These are phyloP conservation scores for Menidia beryllina DNA, from an alignment of 2,113 vertebrate genomes.

Conservation along the genomic window DNA sequence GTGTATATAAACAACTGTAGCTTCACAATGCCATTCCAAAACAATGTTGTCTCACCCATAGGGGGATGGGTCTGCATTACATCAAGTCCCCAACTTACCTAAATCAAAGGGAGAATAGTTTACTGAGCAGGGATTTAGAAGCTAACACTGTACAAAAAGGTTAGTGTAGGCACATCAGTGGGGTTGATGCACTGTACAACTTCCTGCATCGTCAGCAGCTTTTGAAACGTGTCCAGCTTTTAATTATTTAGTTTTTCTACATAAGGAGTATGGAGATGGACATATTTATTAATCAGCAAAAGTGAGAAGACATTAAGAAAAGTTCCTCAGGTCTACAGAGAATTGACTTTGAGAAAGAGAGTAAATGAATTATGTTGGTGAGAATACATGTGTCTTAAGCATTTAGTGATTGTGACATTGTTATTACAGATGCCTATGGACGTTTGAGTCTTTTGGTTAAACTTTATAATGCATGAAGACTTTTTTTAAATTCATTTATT, in stretches of 20 bases:
- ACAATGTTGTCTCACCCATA: conserved; percentile 57
- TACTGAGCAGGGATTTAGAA: conserved; percentile 68
- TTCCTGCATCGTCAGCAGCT: conserved; percentile 68
- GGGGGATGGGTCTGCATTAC: conserved; percentile 55
- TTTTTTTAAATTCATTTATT: conserved; percentile 46
- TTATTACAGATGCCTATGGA: conserved; percentile 77
- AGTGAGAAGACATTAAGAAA: conserved; percentile 61
- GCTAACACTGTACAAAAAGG: conserved; percentile 68
- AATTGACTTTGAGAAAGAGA: conserved; percentile 71
- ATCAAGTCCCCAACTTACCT: conserved; percentile 52
- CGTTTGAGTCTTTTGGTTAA: conserved; percentile 76
- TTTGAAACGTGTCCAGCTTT: conserved; percentile 50
- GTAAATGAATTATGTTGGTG: conserved; percentile 69
- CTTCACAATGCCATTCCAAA: conserved; percentile 76
- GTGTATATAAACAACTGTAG: conserved; percentile 75
- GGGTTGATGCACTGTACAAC: conserved; percentile 56
- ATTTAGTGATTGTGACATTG: conserved; percentile 79
- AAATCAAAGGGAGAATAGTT: conserved; percentile 54
- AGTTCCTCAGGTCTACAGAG: conserved; percentile 78
- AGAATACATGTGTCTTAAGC: conserved; percentile 80
- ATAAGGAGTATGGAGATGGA: conserved; percentile 76
- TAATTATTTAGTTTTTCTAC: conserved; percentile 56
- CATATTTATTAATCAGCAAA: conserved; percentile 49
- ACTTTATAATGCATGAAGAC: conserved; percentile 77
- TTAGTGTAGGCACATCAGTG: conserved; percentile 70